Evolutionary conservation across 2,888 invertebrate species (phyloP), one percentile per base, ranked within the genome.

Genomic region (Marronus borbonicus): DNA sequence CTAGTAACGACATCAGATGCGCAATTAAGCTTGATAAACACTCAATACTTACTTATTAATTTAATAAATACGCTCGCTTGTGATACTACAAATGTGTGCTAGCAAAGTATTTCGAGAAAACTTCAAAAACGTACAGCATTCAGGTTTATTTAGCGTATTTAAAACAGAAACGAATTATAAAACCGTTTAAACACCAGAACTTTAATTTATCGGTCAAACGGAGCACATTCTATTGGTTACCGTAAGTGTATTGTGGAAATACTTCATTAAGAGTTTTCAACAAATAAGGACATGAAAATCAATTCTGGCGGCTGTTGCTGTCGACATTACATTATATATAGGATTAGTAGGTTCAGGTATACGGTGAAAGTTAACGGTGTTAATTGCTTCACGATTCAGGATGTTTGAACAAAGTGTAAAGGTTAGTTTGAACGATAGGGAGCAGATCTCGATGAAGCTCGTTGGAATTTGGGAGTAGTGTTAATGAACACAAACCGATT

Each of bases 191-290:
- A 5, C 2, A 39, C 28, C 17, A 1, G 28, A 7, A 72, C 28
- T 58, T 58, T 58, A 72, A 72, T 72, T 39, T 72, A 36, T 12
- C 39, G 72, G 58, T 39, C 55, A 36, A 72, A 72, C 39, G 36
- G 55, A 58, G 39, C 39, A 20, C 72, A 17, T 58, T 58, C 58
- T 72, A 39, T 20, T 58, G 39, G 58, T 72, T 72, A 72, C 72
- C 72, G 58, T 20, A 39, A 36, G 58, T 55, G 58, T 72, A 72
- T 72, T 72, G 55, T 58, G 72, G 72, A 72, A 72, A 72, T 72
- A 72, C 72, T 72, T 72, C 72, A 72, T 72, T 72, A 72, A 72
- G 58, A 72, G 60, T 72, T 60, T 72, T 72, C 72, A 72, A 60
- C 72, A 72, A 72, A 72, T 60, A 58, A 58, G 58, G 72, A 72